Conservation (phyloP, 2,113 vertebrate species). For the Chionomys nivalis region DNA sequence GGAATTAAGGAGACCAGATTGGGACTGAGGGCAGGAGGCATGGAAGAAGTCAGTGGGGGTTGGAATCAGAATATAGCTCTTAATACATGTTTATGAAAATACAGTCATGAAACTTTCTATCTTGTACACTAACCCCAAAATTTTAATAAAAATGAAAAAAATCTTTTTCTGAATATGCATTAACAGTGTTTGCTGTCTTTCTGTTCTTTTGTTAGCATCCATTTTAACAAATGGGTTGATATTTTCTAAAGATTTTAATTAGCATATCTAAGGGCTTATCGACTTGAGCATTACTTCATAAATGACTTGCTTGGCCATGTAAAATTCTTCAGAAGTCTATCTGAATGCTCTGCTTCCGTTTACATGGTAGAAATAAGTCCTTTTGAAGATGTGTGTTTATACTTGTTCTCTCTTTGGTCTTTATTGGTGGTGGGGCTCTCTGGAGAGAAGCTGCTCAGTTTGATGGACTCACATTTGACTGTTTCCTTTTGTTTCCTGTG, state of each 20-base stretch:
- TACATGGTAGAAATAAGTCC: not conserved
- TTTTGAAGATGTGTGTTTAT: not conserved
- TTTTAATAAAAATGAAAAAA: not conserved
- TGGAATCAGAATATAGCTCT: not conserved
- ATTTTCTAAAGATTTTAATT: not conserved
- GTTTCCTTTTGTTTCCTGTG: not conserved
- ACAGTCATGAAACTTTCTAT: not conserved
- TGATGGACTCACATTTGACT: not conserved
- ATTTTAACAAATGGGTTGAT: not conserved
- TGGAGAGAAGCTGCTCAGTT: not conserved
- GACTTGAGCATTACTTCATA: not conserved
- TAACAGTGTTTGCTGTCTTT: not conserved
- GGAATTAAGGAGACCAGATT: not conserved
- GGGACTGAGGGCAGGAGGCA: not conserved
- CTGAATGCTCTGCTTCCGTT: not conserved
- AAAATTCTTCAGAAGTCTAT: not conserved
- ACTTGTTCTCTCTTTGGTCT: not conserved
- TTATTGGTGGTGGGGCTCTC: not conserved
- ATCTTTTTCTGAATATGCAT: not conserved
- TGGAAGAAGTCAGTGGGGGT: not conserved
- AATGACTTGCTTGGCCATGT: not conserved
- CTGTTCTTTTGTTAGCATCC: not conserved
- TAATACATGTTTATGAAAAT: not conserved
- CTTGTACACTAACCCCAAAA: not conserved
- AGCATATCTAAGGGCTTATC: not conserved